A percentile compares a stretch with the other conserved stretches of the same genome.
phyloP scores from a whole-genome alignment of 2,888 invertebrate genomes.

The Caenorhabditis becei region DNA sequence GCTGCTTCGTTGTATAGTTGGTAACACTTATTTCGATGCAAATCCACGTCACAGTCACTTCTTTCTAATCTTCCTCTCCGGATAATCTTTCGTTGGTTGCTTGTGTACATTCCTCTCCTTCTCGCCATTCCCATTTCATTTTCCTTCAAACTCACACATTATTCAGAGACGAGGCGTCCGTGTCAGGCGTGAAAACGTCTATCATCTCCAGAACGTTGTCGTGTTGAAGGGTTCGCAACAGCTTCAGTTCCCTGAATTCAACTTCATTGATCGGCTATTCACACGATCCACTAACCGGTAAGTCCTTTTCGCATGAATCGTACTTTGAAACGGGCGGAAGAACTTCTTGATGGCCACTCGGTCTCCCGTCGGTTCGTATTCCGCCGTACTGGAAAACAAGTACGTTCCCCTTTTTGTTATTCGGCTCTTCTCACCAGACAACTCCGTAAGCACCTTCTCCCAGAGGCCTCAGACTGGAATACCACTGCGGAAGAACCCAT shows the following conservation, averaged over 20 bases:
- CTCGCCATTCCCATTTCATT: not conserved
- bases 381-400: slow-evolving; percentile 71
- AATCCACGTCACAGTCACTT: not conserved
- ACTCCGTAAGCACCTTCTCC: slow-evolving; percentile 77
- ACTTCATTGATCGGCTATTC: not conserved
- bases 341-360: slow-evolving; percentile 97
- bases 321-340: slow-evolving; percentile 95
- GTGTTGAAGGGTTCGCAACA: slow-evolving; percentile 98
- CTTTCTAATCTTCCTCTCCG: slow-evolving; percentile 22
- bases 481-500: slow-evolving; percentile 74
- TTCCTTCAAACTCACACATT: slow-evolving; percentile 75
- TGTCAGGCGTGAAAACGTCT: slow-evolving; percentile 78
- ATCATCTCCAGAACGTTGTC: slow-evolving; percentile 90
- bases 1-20: too few relatives aligned
- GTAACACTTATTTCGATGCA: slow-evolving; percentile 26
- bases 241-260: slow-evolving; percentile 88
- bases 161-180: slow-evolving; percentile 66
- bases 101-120: not conserved
- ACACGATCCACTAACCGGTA: slow-evolving; percentile 62
- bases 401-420: not conserved
- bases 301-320: slow-evolving; percentile 97
- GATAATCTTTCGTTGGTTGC: slow-evolving; percentile 20
- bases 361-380: slow-evolving; percentile 83
- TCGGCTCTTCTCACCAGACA: slow-evolving; percentile 67
- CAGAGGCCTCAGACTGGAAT: slow-evolving; percentile 66